Evolutionary conservation across 2,797 vertebrate genomes (phyloP).

Genomic region (Eutrigla gurnardus): DNA sequence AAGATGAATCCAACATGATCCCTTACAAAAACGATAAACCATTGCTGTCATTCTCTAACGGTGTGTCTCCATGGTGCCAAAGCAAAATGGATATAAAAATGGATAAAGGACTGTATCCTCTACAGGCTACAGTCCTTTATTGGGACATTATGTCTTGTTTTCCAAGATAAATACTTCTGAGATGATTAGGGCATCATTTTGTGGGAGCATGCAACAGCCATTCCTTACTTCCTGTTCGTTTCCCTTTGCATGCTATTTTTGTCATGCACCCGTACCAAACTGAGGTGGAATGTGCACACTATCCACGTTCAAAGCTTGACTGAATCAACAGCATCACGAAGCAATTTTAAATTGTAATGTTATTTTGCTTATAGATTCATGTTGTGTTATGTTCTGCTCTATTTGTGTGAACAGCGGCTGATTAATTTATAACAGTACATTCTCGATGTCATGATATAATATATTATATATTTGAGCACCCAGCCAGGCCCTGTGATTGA

Average conservation of each 20-base stretch:
- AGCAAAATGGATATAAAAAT: not conserved
- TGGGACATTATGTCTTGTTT: not conserved
- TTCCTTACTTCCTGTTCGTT: too few relatives aligned
- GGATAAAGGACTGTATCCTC: too few relatives aligned
- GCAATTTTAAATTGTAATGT: not conserved
- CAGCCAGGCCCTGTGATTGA: not conserved
- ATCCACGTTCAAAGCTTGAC: not conserved
- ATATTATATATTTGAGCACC: not conserved
- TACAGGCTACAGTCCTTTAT: not conserved
- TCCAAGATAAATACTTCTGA: not conserved
- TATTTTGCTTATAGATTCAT: not conserved
- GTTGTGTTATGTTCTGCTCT: not conserved
- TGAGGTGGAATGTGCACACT: not conserved
- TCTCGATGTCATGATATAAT: not conserved
- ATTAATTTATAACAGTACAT: not conserved
- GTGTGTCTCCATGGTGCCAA: not conserved
- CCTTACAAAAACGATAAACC: too few relatives aligned
- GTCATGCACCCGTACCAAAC: not conserved
- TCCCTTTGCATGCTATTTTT: too few relatives aligned
- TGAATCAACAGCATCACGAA: not conserved
- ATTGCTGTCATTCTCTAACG: too few relatives aligned
- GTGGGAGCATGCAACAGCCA: not conserved
- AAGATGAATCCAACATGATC: too few relatives aligned
- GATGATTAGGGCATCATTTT: not conserved
- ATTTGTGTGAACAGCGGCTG: too few relatives aligned